phyloP scores from a whole-genome alignment of 2,888 invertebrate species.

The Cheilosia vernalis region DNA sequence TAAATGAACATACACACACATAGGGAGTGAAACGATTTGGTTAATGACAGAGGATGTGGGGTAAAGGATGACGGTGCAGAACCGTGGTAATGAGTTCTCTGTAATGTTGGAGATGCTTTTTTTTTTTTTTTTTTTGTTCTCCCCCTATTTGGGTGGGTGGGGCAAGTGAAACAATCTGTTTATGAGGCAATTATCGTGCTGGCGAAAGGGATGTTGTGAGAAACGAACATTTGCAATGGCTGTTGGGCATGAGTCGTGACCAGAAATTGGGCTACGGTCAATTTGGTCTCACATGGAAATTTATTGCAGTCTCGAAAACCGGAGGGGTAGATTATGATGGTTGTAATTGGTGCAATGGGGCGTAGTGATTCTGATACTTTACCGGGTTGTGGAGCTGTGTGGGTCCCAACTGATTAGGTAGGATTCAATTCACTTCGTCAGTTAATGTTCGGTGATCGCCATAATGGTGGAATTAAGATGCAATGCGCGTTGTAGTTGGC shows the following conservation, averaged over 20 bases:
- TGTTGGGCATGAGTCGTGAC: constrained; percentile 37
- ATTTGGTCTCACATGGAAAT: constrained; percentile 53
- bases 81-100: constrained; percentile 66
- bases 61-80: constrained; percentile 51
- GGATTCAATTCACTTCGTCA: constrained; percentile 45
- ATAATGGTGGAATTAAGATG: background rate
- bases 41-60: constrained; percentile 46
- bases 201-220: constrained; percentile 52
- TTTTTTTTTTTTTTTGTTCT: background rate
- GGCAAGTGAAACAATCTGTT: constrained; percentile 68
- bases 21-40: constrained; percentile 21
- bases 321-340: constrained; percentile 21
- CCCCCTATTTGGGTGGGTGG: constrained; percentile 1
- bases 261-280: constrained; percentile 55
- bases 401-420: constrained; percentile 26
- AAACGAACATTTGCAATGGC: constrained; percentile 46
- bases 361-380: constrained; percentile 37
- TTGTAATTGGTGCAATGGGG: constrained; percentile 25
- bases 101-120: constrained; percentile 51
- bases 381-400: background rate
- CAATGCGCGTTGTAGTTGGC: background rate
- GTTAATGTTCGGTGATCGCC: constrained; percentile 21
- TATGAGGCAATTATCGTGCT: constrained; percentile 68
- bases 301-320: constrained; percentile 34
- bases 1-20: background rate